phyloP scores from a whole-genome alignment of 2,888 invertebrate species.

The Meganola albula region DNA sequence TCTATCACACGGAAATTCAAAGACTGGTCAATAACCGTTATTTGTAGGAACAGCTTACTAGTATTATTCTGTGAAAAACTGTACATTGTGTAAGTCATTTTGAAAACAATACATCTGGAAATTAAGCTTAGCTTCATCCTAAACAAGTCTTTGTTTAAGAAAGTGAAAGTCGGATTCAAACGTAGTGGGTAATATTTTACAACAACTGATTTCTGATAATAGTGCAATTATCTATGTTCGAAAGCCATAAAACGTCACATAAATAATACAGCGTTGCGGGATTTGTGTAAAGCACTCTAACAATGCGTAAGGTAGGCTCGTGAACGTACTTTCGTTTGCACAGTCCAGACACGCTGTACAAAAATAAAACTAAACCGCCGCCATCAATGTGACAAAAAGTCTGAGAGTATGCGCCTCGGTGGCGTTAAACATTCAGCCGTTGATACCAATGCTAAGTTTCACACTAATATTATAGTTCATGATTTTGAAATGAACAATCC shows the following conservation, averaged over 20 bases:
- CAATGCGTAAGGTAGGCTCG: conserved; percentile 38
- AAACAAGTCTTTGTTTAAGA: conserved; percentile 12
- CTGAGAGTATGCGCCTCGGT: too few relatives aligned
- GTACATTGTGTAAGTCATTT: conserved; percentile 14
- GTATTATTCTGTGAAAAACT: conserved; percentile 24
- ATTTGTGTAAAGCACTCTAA: conserved; percentile 45
- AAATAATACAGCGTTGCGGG: conserved; percentile 30
- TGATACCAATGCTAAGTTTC: too few relatives aligned
- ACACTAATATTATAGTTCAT: too few relatives aligned
- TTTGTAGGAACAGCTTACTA: conserved; percentile 28
- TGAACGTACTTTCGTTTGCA: conserved; percentile 39
- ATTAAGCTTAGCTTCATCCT: conserved; percentile 10
- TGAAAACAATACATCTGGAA: conserved; percentile 14
- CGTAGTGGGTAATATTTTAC: conserved; percentile 20
- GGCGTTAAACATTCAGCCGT: too few relatives aligned
- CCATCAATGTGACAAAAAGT: too few relatives aligned
- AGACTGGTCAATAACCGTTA: conserved; percentile 38
- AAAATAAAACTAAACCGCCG: conserved; percentile 53
- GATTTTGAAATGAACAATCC: too few relatives aligned
- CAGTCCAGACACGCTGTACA: conserved; percentile 31
- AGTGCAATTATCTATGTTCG: conserved; percentile 28
- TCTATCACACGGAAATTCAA: conserved; percentile 23
- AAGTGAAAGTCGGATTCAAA: conserved; percentile 29
- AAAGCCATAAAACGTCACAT: conserved; percentile 24
- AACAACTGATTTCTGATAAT: conserved; percentile 23